Percentiles rank a stretch among this genome's conserved stretches.
Conservation (phyloP, 2,888 invertebrate genomes). For the Chironomus riparius region DNA sequence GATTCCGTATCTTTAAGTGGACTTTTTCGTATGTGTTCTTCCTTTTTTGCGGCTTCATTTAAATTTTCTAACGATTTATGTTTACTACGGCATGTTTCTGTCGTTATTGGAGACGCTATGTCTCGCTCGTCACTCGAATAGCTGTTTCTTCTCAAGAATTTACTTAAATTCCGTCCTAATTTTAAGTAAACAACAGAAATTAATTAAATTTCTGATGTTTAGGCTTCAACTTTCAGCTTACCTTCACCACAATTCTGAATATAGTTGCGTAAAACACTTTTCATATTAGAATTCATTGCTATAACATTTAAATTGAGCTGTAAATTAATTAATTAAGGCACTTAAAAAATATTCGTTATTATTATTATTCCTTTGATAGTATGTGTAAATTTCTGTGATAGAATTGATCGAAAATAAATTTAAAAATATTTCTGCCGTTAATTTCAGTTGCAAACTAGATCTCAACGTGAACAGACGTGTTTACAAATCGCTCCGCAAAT, state of each 20-base stretch:
- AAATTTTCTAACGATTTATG: slow-evolving; percentile 16
- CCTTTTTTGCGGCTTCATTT: neutral
- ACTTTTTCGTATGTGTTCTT: neutral
- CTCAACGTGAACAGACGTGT: too few species aligned
- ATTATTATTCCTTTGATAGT: too few species aligned
- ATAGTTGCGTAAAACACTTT: slow-evolving; percentile 13
- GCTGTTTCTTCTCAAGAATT: slow-evolving; percentile 6
- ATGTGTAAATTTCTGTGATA: too few species aligned
- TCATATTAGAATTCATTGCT: slow-evolving; percentile 10
- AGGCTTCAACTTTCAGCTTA: neutral
- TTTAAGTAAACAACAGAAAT: neutral
- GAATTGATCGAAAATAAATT: too few species aligned
- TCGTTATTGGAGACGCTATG: slow-evolving; percentile 13
- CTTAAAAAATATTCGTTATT: neutral
- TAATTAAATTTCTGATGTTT: neutral
- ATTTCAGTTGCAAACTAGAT: too few species aligned
- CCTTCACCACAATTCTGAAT: slow-evolving; percentile 11
- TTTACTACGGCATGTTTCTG: neutral
- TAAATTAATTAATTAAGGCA: neutral
- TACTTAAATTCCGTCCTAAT: slow-evolving; percentile 1
- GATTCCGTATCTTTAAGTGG: neutral
- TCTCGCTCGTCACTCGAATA: slow-evolving; percentile 20
- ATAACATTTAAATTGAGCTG: neutral
- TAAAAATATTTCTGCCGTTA: too few species aligned
- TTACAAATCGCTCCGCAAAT: too few species aligned